Evolutionary conservation across 1,140 invertebrate species (phyloP), one percentile per base, ranked within the genome.

Genomic region (Ceratosolen fusciceps): DNA sequence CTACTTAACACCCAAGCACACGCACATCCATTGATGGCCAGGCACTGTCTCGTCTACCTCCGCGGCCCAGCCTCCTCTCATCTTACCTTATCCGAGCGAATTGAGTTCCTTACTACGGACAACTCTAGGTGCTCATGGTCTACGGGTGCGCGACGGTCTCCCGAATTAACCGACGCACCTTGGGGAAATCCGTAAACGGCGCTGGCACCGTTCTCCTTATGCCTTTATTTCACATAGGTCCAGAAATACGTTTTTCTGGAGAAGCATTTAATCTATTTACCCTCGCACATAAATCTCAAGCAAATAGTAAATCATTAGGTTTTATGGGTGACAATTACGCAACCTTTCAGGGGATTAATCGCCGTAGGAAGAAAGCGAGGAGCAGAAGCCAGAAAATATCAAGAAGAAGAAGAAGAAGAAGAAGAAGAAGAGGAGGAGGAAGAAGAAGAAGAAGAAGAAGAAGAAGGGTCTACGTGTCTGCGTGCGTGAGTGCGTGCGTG

Each of bases 261-360:
- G 26, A 75, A 80, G 71, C 54, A 14, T 71, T 58, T 75, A 62
- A 75, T 79, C 77, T 79, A 79, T 75, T 75, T 80, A 37, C 72
- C 31, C 52, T 24, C 0, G 24, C 24, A 65, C 49, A 70, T 74
- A 79, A 79, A 79, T 75, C 72, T 60, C 43, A n/a, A n/a, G n/a
- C n/a, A n/a, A n/a, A 26, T 74, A 52, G 43, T 80, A 80, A 80
- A 80, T 80, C 73, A 80, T 75, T 43, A 37, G 26, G 24, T 71
- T 80, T 80, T 75, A 74, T 49, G 73, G 21, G 56, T 75, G 78
- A 75, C 74, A 80, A 80, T 75, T 74, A 71, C 39, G 54, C 39
- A 71, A 80, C 52, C 78, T 71, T 74, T 80, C 78, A 71, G 52
- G 54, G 78, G 73, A 80, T 80, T 75, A 80, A 80, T 80, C 72